Percentiles rank a stretch among this genome's conserved stretches.
Conservation (phyloP, 2,888 invertebrate genomes). For the Autographa pulchrina region DNA sequence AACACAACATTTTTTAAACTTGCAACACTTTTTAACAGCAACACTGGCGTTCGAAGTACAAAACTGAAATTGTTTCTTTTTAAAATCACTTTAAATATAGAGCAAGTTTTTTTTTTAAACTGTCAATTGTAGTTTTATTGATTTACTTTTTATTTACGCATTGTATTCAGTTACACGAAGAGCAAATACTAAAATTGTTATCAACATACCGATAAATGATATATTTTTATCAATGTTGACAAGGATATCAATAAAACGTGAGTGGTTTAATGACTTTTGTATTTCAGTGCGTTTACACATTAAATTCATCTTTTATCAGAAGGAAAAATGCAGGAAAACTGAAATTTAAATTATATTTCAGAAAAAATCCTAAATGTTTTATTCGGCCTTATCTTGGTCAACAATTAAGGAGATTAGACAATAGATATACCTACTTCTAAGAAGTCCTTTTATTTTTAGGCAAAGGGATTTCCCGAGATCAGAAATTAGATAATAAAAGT, state of each 20-base stretch:
- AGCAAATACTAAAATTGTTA: background rate
- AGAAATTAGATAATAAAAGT: background rate
- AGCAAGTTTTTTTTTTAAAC: background rate
- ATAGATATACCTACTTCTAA: background rate
- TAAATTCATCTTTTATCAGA: background rate
- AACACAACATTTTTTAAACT: background rate
- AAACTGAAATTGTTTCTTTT: background rate
- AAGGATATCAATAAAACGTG: constrained; percentile 24
- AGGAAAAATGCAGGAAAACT: background rate
- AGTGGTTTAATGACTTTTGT: background rate
- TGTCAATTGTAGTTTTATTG: background rate
- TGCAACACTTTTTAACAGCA: background rate
- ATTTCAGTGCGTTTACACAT: background rate
- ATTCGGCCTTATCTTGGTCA: background rate
- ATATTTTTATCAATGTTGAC: constrained; percentile 9
- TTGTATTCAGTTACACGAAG: background rate
- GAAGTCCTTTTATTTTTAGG: background rate
- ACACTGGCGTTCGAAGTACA: background rate
- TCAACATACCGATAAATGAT: background rate
- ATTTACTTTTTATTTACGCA: background rate
- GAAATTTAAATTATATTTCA: too few species aligned
- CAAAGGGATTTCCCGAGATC: background rate
- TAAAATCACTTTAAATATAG: background rate
- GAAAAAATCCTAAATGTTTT: too few species aligned
- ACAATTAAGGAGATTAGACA: background rate